Base-by-base conservation (phyloP, 2,113 vertebrate species). In the Daubentonia madagascariensis region DNA sequence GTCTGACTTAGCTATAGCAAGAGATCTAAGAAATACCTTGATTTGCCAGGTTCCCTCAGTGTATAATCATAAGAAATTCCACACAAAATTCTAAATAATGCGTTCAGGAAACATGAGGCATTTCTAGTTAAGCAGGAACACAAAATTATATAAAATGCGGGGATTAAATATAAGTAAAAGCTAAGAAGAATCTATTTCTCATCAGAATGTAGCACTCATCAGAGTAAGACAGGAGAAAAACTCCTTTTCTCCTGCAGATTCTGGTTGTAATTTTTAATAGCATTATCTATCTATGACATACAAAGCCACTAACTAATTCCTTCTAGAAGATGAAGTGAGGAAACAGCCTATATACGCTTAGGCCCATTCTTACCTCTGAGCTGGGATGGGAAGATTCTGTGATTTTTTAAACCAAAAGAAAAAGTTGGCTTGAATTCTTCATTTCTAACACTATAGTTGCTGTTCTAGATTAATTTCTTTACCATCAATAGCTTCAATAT, bases 381-480 rank as follows among this genome's bases (percentile, higher is more conserved):
- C 54, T 57, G 22, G n/a, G 48, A 79, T 28, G n/a, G 76, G 14
- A 94, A 48, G 50, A 86, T 16, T 85, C 45, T 92, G 23, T 72
- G 25, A 43, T 78, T 54, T 54, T 93, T 87, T 50, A 28, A 70
- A 73, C 23, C 28, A 30, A 73, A 95, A 95, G 25, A 94, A 72
- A 22, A 96, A 95, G 75, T 61, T 86, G 70, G 32, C n/a, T 85
- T 76, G 48, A 92, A 63, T 89, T 91, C 45, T 78, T 90, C 73
- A 37, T 78, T 91, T 92, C 35, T 96, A 93, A 96, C 22, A 70
- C 7, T 23, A 37, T 5, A 75, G 28, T 35, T 95, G 32, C 54
- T 91, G 4, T 48, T 97, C n/a, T 97, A 79, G 52, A 80, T 92
- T 35, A 57, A 48, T 87, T 89, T 97, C 45, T 93, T 93, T 78